phyloP scores from a whole-genome alignment of 2,888 invertebrate genomes.

The Dryococelus australis region DNA sequence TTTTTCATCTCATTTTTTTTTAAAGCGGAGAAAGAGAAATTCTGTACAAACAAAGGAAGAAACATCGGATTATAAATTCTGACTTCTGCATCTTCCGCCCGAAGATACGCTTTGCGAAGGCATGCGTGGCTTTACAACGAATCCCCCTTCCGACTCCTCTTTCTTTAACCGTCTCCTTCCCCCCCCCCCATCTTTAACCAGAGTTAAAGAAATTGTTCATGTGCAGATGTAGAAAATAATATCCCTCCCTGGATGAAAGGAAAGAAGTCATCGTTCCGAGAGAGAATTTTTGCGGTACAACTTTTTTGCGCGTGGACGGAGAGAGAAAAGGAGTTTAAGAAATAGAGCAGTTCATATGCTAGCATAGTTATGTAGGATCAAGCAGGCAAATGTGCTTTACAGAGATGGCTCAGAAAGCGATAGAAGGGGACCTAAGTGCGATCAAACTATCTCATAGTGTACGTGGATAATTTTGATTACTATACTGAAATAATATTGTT shows the following conservation, averaged over 20 bases:
- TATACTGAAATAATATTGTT: no score
- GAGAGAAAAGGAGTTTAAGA: no score
- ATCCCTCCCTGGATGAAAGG: not conserved
- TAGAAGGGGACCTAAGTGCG: no score
- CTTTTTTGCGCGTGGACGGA: no score
- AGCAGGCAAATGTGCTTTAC: no score
- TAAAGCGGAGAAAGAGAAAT: not conserved
- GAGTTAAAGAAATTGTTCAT: not conserved
- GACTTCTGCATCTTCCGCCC: not conserved
- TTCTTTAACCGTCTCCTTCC: not conserved
- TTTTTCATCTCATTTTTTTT: slow-evolving; percentile 11
- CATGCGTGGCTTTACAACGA: not conserved
- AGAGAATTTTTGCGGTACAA: not conserved
- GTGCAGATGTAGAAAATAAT: not conserved
- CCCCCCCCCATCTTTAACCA: not conserved
- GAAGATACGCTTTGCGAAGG: not conserved
- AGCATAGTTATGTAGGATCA: no score
- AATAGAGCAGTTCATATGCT: no score
- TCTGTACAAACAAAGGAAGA: not conserved
- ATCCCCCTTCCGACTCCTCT: not conserved
- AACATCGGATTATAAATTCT: slow-evolving; percentile 11
- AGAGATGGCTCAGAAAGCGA: no score
- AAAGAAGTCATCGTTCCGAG: not conserved
- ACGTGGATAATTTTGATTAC: no score
- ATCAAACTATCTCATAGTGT: no score